Percentiles rank a stretch among this genome's conserved stretches.
Conservation (phyloP, 2,888 invertebrate species). For the Amphimallon solstitiale region DNA sequence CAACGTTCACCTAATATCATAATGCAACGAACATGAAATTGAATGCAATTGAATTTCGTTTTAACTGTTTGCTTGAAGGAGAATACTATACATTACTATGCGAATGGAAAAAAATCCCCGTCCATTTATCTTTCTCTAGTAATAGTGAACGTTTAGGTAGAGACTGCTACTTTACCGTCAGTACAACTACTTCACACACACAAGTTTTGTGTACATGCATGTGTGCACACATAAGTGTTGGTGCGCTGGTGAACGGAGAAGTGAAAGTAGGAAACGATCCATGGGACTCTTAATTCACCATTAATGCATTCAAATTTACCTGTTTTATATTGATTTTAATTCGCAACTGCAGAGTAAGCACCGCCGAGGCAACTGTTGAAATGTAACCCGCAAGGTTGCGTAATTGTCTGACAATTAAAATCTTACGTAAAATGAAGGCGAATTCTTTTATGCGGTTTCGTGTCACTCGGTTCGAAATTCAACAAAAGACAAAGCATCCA, state of each 20-base stretch:
- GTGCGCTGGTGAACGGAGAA: conserved; percentile 32
- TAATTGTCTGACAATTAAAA: conserved; percentile 25
- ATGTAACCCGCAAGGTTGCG: conserved; percentile 15
- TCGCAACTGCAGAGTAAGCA: conserved; percentile 14
- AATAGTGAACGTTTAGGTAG: conserved; percentile 15
- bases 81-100: neutral
- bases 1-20: conserved; percentile 24
- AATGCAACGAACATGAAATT: conserved; percentile 24
- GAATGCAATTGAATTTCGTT: conserved; percentile 27
- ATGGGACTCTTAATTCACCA: conserved; percentile 37
- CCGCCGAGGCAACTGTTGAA: neutral
- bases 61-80: neutral
- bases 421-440: conserved; percentile 22
- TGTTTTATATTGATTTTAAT: conserved; percentile 33
- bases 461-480: neutral
- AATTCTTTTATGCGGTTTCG: neutral
- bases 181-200: neutral
- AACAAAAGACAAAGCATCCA: neutral
- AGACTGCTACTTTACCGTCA: neutral
- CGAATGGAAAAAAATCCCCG: neutral
- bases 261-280: conserved; percentile 41
- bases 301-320: conserved; percentile 36
- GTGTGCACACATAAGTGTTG: neutral
- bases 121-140: conserved; percentile 22
- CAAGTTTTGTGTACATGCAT: neutral